These are phyloP conservation scores for Pygocentrus nattereri DNA, from an alignment of 2,797 vertebrate species.

Conservation along the genomic window DNA sequence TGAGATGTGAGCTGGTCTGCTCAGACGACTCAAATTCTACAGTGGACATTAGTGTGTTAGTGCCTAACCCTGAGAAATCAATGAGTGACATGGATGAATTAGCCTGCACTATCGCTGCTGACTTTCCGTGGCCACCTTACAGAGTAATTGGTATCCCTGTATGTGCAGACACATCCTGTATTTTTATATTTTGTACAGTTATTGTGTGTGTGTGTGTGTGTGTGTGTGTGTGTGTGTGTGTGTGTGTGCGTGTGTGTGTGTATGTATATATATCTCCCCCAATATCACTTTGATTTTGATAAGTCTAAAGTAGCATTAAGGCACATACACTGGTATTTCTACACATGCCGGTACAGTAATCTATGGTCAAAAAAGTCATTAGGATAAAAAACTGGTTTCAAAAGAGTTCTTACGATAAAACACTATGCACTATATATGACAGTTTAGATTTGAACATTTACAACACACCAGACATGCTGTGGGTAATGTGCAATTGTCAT, in stretches of 20 bases:
- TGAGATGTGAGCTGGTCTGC: conserved; percentile 67
- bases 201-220: too few relatives aligned
- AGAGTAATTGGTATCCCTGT: background rate
- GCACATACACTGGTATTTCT: background rate
- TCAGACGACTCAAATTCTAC: conserved; percentile 34
- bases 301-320: background rate
- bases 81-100: background rate
- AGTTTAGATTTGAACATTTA: background rate
- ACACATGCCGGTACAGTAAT: background rate
- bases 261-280: background rate
- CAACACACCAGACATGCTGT: background rate
- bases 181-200: conserved; percentile 54
- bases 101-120: background rate
- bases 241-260: too few relatives aligned
- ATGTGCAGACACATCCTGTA: conserved; percentile 9
- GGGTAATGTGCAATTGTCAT: conserved; percentile 11
- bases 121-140: background rate
- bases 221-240: too few relatives aligned
- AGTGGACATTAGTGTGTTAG: conserved; percentile 14
- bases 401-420: background rate
- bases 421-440: background rate
- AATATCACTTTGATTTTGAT: background rate
- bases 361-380: background rate
- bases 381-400: background rate
- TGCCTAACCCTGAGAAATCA: conserved; percentile 4